Evolutionary conservation across 2,888 invertebrate genomes (phyloP), one percentile per base, ranked within the genome.

Genomic region (Drosophila melanocephala): DNA sequence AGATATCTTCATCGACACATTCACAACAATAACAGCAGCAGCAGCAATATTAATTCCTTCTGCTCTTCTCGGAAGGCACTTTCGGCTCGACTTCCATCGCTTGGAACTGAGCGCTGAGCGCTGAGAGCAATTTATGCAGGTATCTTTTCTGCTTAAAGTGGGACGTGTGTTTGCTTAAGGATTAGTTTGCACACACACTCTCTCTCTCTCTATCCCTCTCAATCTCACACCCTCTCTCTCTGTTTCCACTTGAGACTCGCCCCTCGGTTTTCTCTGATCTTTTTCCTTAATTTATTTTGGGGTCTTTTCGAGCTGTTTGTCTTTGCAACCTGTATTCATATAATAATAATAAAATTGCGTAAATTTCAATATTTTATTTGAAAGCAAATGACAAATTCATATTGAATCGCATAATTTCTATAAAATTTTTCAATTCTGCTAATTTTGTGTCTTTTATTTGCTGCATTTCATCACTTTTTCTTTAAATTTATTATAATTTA

Each of bases 1-100:
- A 89, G 91, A 87, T 90, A 90, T 87, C 87, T 87, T 87, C 81
- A 90, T 84, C 75, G 66, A 66, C 55, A 50, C 61, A 72, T 56
- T 39, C 71, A 42, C 72, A 53, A 14, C 39, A 22, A 30, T 60
- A 55, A 55, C 55, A 60, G 7, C 22, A 60, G 7, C 7, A 55
- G 37, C 12, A 61, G 33, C n/a, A 52, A 52, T 30, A 52, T 33
- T 81, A 7, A 10, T 28, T 39, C 68, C 58, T 56, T 56, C 42
- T 37, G 44, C 33, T 51, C 65, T 83, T 83, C 83, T 83, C 70
- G 65, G 85, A 83, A 83, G 73, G 59, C 77, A 69, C 63, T 74
- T 52, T 57, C 55, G 42, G 61, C 32, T 72, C 71, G 67, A 72
- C 58, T 67, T 39, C 70, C 47, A 47, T 47, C 22, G 47, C 47